Percentiles rank a stretch among this genome's conserved stretches.
phyloP scores from a whole-genome alignment of 2,797 vertebrate genomes.

The Crax fasciolata region DNA sequence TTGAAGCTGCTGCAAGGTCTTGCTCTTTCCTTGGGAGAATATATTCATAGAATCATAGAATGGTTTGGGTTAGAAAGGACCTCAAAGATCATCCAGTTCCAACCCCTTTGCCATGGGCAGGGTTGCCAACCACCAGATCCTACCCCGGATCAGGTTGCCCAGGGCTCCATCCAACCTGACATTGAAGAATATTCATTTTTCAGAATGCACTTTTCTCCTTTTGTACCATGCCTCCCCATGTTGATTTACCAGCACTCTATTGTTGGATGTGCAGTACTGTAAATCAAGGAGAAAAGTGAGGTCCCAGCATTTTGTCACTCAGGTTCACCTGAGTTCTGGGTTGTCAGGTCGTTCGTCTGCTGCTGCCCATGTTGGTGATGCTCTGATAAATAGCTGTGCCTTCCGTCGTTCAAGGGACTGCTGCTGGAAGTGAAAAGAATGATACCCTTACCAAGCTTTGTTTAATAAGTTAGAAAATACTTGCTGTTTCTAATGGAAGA shows the following conservation, averaged over 20 bases:
- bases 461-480: constrained; percentile 4
- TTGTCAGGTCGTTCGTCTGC: constrained; percentile 7
- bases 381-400: background rate
- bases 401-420: background rate
- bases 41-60: no score
- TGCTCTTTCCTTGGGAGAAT: background rate
- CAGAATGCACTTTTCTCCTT: background rate
- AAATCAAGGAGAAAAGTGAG: background rate
- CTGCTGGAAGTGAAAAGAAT: constrained; percentile 4
- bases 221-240: accelerated
- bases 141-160: no score
- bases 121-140: no score
- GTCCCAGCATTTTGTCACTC: background rate
- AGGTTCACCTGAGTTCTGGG: background rate
- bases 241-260: background rate
- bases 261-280: background rate
- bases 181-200: background rate
- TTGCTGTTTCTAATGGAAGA: background rate
- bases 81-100: no score
- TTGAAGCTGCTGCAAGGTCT: background rate
- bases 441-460: background rate
- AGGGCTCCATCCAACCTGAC: no score
- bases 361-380: background rate
- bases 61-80: no score
- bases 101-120: no score